A percentile compares a stretch with the other conserved stretches of the same genome.
Evolutionary conservation across 2,113 vertebrate genomes (phyloP).

Genomic region (Empidonax traillii): DNA sequence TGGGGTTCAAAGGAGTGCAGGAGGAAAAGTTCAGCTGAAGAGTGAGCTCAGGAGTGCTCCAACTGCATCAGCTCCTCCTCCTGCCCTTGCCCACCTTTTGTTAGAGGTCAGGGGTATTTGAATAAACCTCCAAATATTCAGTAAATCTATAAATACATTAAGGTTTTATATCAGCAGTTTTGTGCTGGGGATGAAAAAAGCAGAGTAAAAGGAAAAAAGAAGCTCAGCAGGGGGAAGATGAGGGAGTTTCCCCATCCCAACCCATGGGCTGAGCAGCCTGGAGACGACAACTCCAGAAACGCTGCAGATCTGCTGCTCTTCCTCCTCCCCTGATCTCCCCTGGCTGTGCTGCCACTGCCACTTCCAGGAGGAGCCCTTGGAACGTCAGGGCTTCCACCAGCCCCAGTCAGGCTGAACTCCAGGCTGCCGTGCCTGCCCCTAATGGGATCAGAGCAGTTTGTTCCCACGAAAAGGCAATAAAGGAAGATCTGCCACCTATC

Average conservation of each 20-base stretch:
- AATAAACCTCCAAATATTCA: neutral
- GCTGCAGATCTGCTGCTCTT: neutral
- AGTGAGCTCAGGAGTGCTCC: neutral
- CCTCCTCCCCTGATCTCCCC: neutral
- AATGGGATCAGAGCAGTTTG: neutral
- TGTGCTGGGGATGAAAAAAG: accelerated
- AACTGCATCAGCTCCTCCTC: neutral
- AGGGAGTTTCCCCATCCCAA: neutral
- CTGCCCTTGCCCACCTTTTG: neutral
- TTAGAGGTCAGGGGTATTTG: neutral
- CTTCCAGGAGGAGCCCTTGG: neutral
- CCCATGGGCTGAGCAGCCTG: neutral
- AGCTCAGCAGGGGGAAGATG: neutral
- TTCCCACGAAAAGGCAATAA: neutral
- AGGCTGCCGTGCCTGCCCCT: neutral
- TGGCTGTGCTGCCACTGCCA: neutral
- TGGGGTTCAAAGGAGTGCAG: too few species aligned
- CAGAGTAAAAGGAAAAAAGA: neutral
- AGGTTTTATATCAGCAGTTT: neutral
- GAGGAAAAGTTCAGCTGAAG: neutral
- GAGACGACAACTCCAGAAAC: neutral
- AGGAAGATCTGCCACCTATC: neutral
- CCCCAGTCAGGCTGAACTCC: neutral
- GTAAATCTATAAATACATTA: neutral
- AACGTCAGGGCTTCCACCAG: neutral